phyloP scores from a whole-genome alignment of 1,140 invertebrate species.

The Drosophila sturtevanti region DNA sequence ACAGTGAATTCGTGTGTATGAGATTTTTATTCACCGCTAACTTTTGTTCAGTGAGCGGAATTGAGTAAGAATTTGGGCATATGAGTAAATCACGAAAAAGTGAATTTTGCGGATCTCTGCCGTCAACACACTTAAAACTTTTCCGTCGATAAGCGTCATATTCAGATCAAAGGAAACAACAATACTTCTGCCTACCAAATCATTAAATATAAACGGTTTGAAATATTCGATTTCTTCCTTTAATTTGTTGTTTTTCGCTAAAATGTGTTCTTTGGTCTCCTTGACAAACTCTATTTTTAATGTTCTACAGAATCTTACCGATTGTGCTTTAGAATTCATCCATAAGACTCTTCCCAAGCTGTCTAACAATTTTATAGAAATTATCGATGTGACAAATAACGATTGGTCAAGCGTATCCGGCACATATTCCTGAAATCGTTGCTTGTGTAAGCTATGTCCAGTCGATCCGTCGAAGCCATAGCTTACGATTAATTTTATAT shows the following conservation, averaged over 20 bases:
- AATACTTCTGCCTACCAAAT: neutral
- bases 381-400: neutral
- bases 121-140: slow-evolving; percentile 4
- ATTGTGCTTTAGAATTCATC: neutral
- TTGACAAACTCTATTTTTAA: neutral
- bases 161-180: neutral
- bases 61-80: too few species aligned
- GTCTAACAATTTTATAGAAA: neutral
- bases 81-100: too few species aligned
- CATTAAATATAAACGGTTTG: neutral
- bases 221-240: neutral
- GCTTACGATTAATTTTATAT: too few species aligned
- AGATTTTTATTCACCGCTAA: too few species aligned
- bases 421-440: neutral
- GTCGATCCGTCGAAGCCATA: too few species aligned
- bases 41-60: too few species aligned
- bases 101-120: too few species aligned
- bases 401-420: neutral
- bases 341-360: neutral
- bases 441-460: neutral
- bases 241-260: neutral
- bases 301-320: neutral
- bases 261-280: slow-evolving; percentile 5
- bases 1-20: too few species aligned
- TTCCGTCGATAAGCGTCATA: neutral